Conservation (phyloP, 1,140 invertebrate genomes). For the Calephelis nemesis region DNA sequence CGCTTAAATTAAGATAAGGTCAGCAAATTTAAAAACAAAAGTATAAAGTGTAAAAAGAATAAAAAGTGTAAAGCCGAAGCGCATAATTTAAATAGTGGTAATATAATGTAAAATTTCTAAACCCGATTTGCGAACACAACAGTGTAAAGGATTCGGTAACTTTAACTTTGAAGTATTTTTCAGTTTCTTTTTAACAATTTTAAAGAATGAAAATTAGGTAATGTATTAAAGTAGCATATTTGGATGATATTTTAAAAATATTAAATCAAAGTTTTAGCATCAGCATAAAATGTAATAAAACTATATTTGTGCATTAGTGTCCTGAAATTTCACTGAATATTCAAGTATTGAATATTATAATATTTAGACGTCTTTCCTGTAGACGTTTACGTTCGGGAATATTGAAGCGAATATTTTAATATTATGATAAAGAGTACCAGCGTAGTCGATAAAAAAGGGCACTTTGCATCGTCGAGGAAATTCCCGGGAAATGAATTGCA, state of each 20-base stretch:
- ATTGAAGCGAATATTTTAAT: constrained; percentile 32
- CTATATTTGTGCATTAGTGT: neutral
- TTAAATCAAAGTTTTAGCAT: neutral
- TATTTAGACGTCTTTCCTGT: constrained; percentile 4
- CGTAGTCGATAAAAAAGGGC: constrained; percentile 26
- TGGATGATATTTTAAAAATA: neutral
- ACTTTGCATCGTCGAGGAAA: constrained; percentile 27
- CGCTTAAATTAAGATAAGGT: too few species aligned
- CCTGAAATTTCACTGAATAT: constrained; percentile 1
- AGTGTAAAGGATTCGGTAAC: too few species aligned
- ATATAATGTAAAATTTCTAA: too few species aligned
- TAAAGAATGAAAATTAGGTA: too few species aligned
- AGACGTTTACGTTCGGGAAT: constrained; percentile 18
- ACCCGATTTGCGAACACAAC: too few species aligned
- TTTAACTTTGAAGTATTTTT: too few species aligned
- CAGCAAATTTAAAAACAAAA: too few species aligned
- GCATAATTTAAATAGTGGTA: too few species aligned
- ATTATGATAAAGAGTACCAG: constrained; percentile 30
- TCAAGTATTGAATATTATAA: constrained; percentile 10
- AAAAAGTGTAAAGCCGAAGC: too few species aligned
- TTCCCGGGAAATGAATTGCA: constrained; percentile 28
- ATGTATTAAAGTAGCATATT: too few species aligned
- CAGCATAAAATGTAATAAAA: constrained; percentile 1
- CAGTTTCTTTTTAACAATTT: too few species aligned
- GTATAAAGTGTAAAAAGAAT: too few species aligned